phyloP scores from a whole-genome alignment of 1,140 invertebrate genomes.

The Drosophila tropicalis region DNA sequence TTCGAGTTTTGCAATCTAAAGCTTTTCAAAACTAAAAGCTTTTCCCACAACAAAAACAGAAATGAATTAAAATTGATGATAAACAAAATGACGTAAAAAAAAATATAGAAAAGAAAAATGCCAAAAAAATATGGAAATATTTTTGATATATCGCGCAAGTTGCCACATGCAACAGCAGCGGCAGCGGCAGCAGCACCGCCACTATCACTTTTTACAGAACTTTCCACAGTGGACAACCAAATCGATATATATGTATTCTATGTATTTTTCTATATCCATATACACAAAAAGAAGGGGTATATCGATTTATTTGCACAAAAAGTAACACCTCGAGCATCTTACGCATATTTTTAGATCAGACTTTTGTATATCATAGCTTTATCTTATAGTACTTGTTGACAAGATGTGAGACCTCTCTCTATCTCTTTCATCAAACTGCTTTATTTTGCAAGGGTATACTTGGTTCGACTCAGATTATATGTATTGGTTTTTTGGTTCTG shows the following conservation, averaged over 20 bases:
- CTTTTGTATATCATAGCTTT: too few relatives aligned
- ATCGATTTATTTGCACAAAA: not conserved
- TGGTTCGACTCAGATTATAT: slow-evolving; percentile 1
- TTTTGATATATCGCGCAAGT: slow-evolving; percentile 41
- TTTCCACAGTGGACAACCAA: slow-evolving; percentile 11
- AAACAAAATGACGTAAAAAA: slow-evolving; percentile 14
- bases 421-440: too few relatives aligned
- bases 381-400: too few relatives aligned
- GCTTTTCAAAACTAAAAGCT: slow-evolving; percentile 22
- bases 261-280: not conserved
- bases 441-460: slow-evolving; percentile 26
- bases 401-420: too few relatives aligned
- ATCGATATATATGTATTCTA: slow-evolving; percentile 9
- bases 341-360: too few relatives aligned
- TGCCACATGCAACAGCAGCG: slow-evolving; percentile 6
- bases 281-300: not conserved
- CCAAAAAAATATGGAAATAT: slow-evolving; percentile 54
- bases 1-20: slow-evolving; percentile 16
- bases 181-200: not conserved
- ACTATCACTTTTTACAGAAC: slow-evolving; percentile 13
- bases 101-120: slow-evolving; percentile 9
- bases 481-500: slow-evolving; percentile 13
- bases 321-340: too few relatives aligned
- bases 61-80: slow-evolving; percentile 54
- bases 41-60: slow-evolving; percentile 15